Base-by-base conservation (phyloP, 2,797 vertebrate genomes). In the Coreius guichenoti region DNA sequence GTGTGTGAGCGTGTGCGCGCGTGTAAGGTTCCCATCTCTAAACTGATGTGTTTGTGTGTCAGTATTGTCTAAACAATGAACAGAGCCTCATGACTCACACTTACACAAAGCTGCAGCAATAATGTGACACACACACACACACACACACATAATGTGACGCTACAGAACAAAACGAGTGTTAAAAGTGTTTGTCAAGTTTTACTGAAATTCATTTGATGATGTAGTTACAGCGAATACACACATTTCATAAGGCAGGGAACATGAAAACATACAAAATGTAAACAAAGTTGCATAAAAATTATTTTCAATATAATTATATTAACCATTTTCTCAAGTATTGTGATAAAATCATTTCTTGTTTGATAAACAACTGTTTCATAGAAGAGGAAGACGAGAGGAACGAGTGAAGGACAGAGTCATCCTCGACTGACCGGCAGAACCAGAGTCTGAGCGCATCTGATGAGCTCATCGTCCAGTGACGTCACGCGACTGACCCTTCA, bases 391-490 rank as follows among this genome's bases (percentile, higher is more conserved):
- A 26, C 33, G 0, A 3, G 36, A 78, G 36, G 45, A 3, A 8
- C 31, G 1, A 33, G 6, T 58, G 51, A 9, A n/a, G 21, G 31
- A 17, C 58, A 26, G 56, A 13, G 56, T 12, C 4, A 33, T 23
- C 54, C 36, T 39, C 36, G 8, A 39, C 36, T 39, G 36, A 39
- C 36, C 36, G n/a, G n/a, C n/a, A n/a, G n/a, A n/a, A n/a, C n/a
- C n/a, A n/a, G n/a, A 36, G 26, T 51, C 21, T 29, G 43, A 73
- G 26, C 31, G 26, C 65, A 23, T 45, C 5, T 54, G 19, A 85
- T 92, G 92, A 93, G 88, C 81, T 94, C 92, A 93, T 91, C 89
- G 26, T 76, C 85, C 63, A 51, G 74, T 45, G 85, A 88, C 61
- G 65, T 90, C 90, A 89, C 87, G 12, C 36, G 12, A 17, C 14